Evolutionary conservation across 2,888 invertebrate species (phyloP), one percentile per base, ranked within the genome.

Genomic region (Lepeophtheirus nordmannii): DNA sequence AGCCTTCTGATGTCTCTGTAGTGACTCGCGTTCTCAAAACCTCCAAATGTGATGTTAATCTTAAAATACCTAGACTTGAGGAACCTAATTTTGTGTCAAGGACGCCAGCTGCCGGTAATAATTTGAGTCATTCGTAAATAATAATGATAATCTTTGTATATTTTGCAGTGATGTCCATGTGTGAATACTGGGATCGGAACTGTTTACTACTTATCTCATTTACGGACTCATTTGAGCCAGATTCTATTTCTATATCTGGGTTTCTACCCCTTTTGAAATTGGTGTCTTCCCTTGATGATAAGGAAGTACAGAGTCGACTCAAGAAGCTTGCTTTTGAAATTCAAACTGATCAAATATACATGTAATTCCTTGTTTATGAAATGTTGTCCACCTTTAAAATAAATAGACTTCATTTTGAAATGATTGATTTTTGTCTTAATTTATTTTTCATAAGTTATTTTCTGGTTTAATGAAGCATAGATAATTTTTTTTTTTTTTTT

Each of bases 211-310:
- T 46, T 1, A 3, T 46, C 53, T 46, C 53, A 14, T 46, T 46
- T 17, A 46, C 53, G 8, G 53, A 46, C 17, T n/a, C 53, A 46
- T 46, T 46, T 17, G 53, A 46, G 17, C 53, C 53, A 3, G 53
- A 46, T 17, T 46, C 53, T 17, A 46, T 46, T 46, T 46, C 53
- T 46, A 46, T 46, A 46, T 46, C 53, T 46, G 53, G 53, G 8
- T 46, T 46, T 17, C 53, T 46, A n/a, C 53, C 53, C 53, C 53
- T 46, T 46, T 17, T 46, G n/a, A 46, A 46, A 17, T n/a, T 46
- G 1, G 17, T 17, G 53, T 5, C n/a, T 14, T 8, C 14, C n/a
- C 8, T 17, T 2, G 17, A n/a, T 2, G 17, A 46, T 14, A 46
- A 3, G 5, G 53, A 46, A 46, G n/a, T 46, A 14, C n/a, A 46